These are phyloP conservation scores for Megaceryle alcyon DNA, from an alignment of 2,797 vertebrate species.

Conservation along the genomic window DNA sequence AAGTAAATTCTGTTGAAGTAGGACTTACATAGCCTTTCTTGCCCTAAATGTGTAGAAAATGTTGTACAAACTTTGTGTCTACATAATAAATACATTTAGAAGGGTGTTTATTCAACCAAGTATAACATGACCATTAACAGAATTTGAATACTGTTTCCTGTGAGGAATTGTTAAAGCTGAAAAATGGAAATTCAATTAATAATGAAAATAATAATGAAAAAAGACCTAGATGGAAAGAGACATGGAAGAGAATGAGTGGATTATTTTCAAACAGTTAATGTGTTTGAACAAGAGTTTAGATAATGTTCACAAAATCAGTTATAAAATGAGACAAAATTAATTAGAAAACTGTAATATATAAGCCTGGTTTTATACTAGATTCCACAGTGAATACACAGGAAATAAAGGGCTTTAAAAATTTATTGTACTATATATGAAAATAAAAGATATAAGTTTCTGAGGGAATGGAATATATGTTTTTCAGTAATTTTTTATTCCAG, in stretches of 20 bases:
- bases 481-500: conserved; percentile 13
- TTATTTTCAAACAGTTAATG: conserved; percentile 10
- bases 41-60: background rate
- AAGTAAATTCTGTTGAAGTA: background rate
- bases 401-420: background rate
- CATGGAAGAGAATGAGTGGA: background rate
- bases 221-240: background rate
- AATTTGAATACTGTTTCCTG: conserved; percentile 10
- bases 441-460: background rate
- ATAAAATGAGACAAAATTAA: conserved; percentile 32
- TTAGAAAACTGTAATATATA: background rate
- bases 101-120: background rate
- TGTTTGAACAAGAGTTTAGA: background rate
- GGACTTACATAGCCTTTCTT: background rate
- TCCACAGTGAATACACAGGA: background rate
- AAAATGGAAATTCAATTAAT: conserved; percentile 22
- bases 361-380: background rate
- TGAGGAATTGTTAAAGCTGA: background rate
- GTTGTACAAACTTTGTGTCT: background rate
- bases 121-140: background rate
- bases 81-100: background rate
- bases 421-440: background rate
- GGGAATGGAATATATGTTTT: background rate
- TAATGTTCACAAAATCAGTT: conserved; percentile 12
- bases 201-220: background rate